A percentile compares a stretch with the other conserved stretches of the same genome.
phyloP scores from a whole-genome alignment of 2,113 vertebrate species.

The Baryphthengus martii region DNA sequence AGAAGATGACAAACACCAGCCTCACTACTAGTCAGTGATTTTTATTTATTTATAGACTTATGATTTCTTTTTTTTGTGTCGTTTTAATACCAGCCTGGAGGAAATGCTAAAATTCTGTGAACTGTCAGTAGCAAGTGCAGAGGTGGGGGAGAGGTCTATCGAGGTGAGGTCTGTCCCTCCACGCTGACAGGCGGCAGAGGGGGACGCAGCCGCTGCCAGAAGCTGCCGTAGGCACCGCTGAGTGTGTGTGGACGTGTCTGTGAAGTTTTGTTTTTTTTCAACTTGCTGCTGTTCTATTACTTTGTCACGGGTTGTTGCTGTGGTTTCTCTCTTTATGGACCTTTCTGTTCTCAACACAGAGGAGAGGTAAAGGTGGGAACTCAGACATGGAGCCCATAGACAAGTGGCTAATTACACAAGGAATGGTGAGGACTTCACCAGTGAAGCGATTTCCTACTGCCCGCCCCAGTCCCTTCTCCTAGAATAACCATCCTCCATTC shows the following conservation, averaged over 20 bases:
- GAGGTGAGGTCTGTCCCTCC: not conserved
- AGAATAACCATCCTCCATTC: constrained; percentile 56
- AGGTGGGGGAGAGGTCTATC: not conserved
- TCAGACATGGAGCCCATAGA: constrained; percentile 97
- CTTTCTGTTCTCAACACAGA: constrained; percentile 87
- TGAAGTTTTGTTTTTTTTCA: not conserved
- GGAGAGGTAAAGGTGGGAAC: constrained; percentile 89
- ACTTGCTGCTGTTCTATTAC: constrained; percentile 18
- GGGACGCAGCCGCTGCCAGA: not conserved
- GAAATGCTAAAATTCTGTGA: not conserved
- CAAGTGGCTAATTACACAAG: constrained; percentile 99
- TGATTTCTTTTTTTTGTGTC: not conserved
- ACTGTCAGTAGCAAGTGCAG: not conserved
- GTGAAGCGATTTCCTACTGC: constrained; percentile 63
- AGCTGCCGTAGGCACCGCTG: not conserved
- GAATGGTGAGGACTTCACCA: constrained; percentile 97
- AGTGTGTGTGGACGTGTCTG: not conserved
- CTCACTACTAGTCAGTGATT: not conserved
- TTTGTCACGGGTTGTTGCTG: constrained; percentile 64
- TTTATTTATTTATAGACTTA: not conserved
- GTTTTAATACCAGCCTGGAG: not conserved
- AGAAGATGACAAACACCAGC: constrained; percentile 45
- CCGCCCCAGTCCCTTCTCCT: constrained; percentile 34
- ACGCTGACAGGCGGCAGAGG: not conserved
- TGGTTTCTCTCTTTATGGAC: constrained; percentile 79